Base-by-base conservation (phyloP, 2,113 vertebrate species). In the Galeopterus variegatus region DNA sequence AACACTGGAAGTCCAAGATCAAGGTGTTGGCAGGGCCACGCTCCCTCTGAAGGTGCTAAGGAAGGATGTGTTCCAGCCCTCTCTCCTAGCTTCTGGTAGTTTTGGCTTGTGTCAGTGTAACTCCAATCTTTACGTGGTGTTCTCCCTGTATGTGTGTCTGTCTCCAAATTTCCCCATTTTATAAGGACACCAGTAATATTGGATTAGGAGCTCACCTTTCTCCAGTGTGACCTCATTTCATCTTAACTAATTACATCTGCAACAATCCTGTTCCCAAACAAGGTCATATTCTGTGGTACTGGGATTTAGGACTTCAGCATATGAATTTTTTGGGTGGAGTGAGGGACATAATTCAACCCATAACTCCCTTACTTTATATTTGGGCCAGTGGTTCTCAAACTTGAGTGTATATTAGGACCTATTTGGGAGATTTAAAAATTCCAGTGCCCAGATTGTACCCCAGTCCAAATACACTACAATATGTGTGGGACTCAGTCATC, bases 201-300 rank as follows among this genome's bases (percentile, higher is more conserved):
- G 73, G 15, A 77, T 26, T 76, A 81, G 56, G 80, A 50, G 31
- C 84, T 45, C 18, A 54, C 15, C 8, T 54, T 83, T 48, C 11
- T 88, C 45, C 41, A 92, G 23, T 67, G 54, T 84, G 79, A 81
- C 24, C 21, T 95, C 26, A 93, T 87, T 17, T 95, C 26, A 93
- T 87, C 36, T 15, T 81, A 85, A 79, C 13, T 54, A 85, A 82
- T 92, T 82, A 52, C 4, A 85, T 54, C 31, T 76, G 45, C 21
- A 36, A 31, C 31, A 93, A 69, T 87, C 48, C 31, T 82, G 45
- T 86, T 76, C 90, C 65, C 48, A 94, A 94, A 86, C 77, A 90
- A 93, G 52, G 26, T 82, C 26, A 76, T 9, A 23, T 28, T 86
- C 23, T 82, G n/a, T 86, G 67, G 62, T 81, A 48, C n/a, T 48